Base-by-base conservation (phyloP, 2,888 invertebrate genomes). In the Drosophila glabriapex region DNA sequence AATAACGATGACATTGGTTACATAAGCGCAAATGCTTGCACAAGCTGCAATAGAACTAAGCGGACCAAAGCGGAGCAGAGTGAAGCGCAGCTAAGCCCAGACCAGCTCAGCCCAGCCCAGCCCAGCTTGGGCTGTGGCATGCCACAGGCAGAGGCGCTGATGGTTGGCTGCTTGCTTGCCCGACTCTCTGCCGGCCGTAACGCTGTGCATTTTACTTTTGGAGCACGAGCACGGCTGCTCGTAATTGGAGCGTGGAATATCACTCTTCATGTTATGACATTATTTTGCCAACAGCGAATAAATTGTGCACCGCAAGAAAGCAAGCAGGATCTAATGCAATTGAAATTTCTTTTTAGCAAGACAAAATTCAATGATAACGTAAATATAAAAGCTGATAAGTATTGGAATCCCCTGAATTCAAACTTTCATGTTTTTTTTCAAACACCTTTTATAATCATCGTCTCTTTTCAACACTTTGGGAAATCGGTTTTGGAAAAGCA, bases 181-280 rank as follows among this genome's bases (percentile, higher is more conserved):
- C 63, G 31, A 79, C 43, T 43, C 61, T 41, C 56, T 35, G 46
- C 22, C 52, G 67, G 12, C 73, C 80, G 72, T 74, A 71, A 85
- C 69, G 67, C 68, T 72, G 85, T 68, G 69, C 83, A 80, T 87
- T 85, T 81, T 86, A 86, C 84, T 83, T 78, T 80, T 83, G 72
- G 79, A 67, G 52, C 73, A 64, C 58, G 66, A 78, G 85, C 83
- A 85, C 82, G 78, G 79, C 83, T 79, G 83, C 89, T 83, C 87
- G 90, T 91, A 91, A 91, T 91, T 91, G 91, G 92, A 91, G 91
- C 91, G 90, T 92, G 91, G 85, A 91, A 90, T 91, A 91, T 91
- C 91, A 92, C 91, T 92, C 91, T 91, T 92, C 92, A 91, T 91
- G 92, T 91, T 91, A 92, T 92, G 91, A 91, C 88, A 85, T 85